These are phyloP conservation scores for Eilema sororculum DNA, from an alignment of 2,888 invertebrate species.

Conservation along the genomic window DNA sequence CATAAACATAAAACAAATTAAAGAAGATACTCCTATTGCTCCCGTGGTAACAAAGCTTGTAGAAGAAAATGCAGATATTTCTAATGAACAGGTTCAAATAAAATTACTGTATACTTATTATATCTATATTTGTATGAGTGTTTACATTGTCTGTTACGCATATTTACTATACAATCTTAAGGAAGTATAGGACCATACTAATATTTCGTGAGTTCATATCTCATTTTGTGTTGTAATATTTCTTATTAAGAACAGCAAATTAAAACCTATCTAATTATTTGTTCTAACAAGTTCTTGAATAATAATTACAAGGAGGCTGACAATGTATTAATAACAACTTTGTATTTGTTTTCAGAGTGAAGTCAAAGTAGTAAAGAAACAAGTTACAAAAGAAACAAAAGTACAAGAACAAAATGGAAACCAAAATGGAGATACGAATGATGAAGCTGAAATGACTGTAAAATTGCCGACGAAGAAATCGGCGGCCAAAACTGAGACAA, in stretches of 20 bases:
- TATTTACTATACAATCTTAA: slow-evolving; percentile 75
- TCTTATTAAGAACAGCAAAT: slow-evolving; percentile 38
- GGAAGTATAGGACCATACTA: slow-evolving; percentile 62
- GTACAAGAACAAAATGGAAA: slow-evolving; percentile 70
- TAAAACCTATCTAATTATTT: slow-evolving; percentile 26
- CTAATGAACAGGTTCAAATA: slow-evolving; percentile 78
- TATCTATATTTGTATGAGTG: slow-evolving; percentile 75
- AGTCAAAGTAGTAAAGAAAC: slow-evolving; percentile 72
- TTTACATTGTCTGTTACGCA: slow-evolving; percentile 74
- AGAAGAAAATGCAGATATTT: slow-evolving; percentile 63
- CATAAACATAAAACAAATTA: slow-evolving; percentile 35
- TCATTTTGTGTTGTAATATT: slow-evolving; percentile 35
- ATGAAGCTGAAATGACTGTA: slow-evolving; percentile 73
- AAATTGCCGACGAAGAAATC: slow-evolving; percentile 77
- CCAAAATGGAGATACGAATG: slow-evolving; percentile 71
- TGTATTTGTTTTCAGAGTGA: slow-evolving; percentile 73
- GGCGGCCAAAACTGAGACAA: slow-evolving; percentile 79
- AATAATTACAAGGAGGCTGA: neutral
- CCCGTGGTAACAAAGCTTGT: slow-evolving; percentile 48
- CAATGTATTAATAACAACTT: slow-evolving; percentile 11
- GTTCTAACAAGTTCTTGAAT: slow-evolving; percentile 23
- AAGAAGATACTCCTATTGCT: slow-evolving; percentile 35
- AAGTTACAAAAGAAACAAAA: slow-evolving; percentile 69
- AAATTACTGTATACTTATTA: slow-evolving; percentile 80
- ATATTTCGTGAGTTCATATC: slow-evolving; percentile 63